Evolutionary conservation across 2,113 vertebrate species (phyloP).

Genomic region (Colius striatus): DNA sequence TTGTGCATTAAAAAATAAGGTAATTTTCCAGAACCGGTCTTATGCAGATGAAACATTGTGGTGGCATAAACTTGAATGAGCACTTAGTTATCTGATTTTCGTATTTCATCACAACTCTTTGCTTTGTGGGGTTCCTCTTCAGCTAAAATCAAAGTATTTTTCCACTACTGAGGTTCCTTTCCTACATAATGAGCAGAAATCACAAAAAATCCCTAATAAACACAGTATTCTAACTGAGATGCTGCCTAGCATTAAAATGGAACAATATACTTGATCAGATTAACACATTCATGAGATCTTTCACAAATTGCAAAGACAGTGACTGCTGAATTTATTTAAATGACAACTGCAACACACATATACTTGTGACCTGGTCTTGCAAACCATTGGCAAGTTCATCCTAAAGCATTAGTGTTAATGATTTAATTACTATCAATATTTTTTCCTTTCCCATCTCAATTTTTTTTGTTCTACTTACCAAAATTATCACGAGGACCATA

Average conservation of each 20-base stretch:
- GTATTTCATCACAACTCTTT: background rate
- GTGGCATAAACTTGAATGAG: background rate
- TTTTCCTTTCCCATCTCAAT: background rate
- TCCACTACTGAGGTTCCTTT: background rate
- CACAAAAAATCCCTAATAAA: background rate
- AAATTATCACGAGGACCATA: background rate
- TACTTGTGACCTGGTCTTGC: background rate
- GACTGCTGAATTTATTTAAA: conserved; percentile 7
- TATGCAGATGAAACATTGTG: background rate
- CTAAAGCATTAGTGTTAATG: background rate
- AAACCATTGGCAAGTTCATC: background rate
- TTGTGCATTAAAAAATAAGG: background rate
- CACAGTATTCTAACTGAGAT: background rate
- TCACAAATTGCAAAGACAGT: background rate
- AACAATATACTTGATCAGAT: conserved; percentile 17
- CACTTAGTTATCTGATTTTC: background rate
- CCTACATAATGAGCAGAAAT: background rate
- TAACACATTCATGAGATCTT: background rate
- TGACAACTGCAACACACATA: background rate
- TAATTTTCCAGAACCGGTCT: background rate
- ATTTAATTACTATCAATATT: background rate
- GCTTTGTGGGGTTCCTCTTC: conserved; percentile 30
- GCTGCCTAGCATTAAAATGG: conserved; percentile 10
- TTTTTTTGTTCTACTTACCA: background rate
- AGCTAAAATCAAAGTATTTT: conserved; percentile 28